phyloP scores from a whole-genome alignment of 2,797 vertebrate species.

The Poliocrania exsul region DNA sequence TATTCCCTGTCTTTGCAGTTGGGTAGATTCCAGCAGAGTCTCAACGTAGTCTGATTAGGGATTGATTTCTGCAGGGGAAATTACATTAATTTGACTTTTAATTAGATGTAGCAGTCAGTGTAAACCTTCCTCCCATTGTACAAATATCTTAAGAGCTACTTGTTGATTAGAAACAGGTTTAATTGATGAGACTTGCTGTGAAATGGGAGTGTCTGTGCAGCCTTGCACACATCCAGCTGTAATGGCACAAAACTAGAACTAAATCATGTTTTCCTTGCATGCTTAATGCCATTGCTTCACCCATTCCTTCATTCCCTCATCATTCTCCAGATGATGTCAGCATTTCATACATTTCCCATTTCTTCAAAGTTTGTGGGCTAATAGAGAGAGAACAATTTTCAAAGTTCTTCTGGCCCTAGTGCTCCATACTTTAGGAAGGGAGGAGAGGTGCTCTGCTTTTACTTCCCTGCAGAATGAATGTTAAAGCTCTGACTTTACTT shows the following conservation, averaged over 20 bases:
- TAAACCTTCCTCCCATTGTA: slow-evolving; percentile 52
- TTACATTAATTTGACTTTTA: slow-evolving; percentile 52
- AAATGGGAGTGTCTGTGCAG: not conserved
- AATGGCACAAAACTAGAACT: not conserved
- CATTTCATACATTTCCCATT: not conserved
- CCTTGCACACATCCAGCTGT: not conserved
- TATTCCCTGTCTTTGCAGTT: not conserved
- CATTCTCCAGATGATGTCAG: not conserved
- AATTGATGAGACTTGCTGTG: slow-evolving; percentile 3
- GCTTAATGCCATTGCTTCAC: not conserved
- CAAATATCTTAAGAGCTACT: slow-evolving; percentile 33
- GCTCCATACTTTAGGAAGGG: not conserved
- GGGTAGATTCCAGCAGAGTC: slow-evolving; percentile 1
- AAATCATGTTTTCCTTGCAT: not conserved
- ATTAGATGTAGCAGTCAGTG: slow-evolving; percentile 44
- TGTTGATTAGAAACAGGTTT: slow-evolving; percentile 37
- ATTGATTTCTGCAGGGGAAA: slow-evolving; percentile 41
- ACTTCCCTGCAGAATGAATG: not conserved
- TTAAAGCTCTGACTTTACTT: not conserved
- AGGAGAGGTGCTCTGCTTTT: not conserved
- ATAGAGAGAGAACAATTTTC: not conserved
- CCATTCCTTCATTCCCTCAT: not conserved
- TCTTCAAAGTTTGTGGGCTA: not conserved
- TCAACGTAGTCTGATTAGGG: slow-evolving; percentile 40
- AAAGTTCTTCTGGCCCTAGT: not conserved